Base-by-base conservation (phyloP, 2,888 invertebrate genomes). In the Chloromyia formosa region DNA sequence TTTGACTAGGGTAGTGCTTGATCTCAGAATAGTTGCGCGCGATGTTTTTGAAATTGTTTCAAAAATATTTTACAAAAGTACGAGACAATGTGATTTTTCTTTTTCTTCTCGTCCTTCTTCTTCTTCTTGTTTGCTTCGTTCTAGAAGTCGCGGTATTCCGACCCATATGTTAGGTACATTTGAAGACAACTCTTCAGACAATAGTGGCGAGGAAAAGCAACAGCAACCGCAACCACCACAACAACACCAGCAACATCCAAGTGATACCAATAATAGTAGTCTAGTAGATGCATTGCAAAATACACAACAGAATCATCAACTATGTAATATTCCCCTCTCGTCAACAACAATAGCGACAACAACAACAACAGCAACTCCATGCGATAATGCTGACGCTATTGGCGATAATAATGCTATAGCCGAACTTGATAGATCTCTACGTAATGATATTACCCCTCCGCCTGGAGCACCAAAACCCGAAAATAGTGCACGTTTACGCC, bases 141-240 rank as follows among this genome's bases (percentile, higher is more conserved):
- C 27, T 35, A 83, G 83, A 77, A 80, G 79, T 1, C 87, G 88
- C 78, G 88, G 88, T 71, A 86, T 87, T 79, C 86, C 88, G 35
- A 86, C 86, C 27, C 85, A 87, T 80, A 82, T 86, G 77, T 81
- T 87, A 80, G 82, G 81, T 27, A 79, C 81, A 61, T 82, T 82
- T 62, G 84, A 84, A 58, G 83, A 84, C 75, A 81, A 82, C 42
- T 81, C 81, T 35, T 80, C 81, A 0, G 82, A 84, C 60, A 81
- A 81, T 53, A 82, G 80, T 74, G 74, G 66, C 7, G 82, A 82
- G 16, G 82, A 82, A n/a, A 78, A 80, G 45, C 78, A 75, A 49
- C 77, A 60, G 45, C 53, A 60, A 18, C 27, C 73, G 75, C 78
- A 76, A 18, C 23, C 73, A 66, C 27, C 2, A 35, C 27, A 35